Conservation (phyloP, 2,888 invertebrate genomes). For the Camptogramma bilineatum region DNA sequence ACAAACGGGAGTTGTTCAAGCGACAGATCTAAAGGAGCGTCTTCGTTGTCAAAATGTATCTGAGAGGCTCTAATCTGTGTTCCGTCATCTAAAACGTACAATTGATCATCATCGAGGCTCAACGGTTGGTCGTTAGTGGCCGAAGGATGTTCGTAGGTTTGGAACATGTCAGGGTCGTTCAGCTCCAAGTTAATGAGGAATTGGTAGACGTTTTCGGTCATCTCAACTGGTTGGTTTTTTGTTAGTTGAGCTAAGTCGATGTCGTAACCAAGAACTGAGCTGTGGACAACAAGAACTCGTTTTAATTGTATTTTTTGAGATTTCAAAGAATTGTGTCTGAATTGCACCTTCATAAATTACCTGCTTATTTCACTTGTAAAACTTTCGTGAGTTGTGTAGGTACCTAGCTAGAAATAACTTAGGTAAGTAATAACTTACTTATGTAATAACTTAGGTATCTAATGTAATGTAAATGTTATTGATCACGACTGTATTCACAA, state of each 20-base stretch:
- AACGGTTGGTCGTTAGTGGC: slow-evolving; percentile 20
- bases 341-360: no score
- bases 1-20: slow-evolving; percentile 75
- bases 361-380: no score
- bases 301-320: no score
- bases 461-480: no score
- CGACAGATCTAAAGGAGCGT: slow-evolving; percentile 68
- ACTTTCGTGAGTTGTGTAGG: no score
- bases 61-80: slow-evolving; percentile 79
- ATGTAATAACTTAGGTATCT: no score
- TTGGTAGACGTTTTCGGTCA: slow-evolving; percentile 74
- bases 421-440: no score
- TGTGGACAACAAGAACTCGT: slow-evolving; percentile 50
- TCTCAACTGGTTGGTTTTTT: slow-evolving; percentile 67
- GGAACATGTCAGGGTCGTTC: slow-evolving; percentile 30
- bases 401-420: no score
- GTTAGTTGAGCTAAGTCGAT: slow-evolving; percentile 75
- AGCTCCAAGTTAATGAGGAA: slow-evolving; percentile 70
- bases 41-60: slow-evolving; percentile 81
- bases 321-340: no score
- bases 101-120: slow-evolving; percentile 55
- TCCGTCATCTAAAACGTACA: slow-evolving; percentile 76
- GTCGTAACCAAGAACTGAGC: slow-evolving; percentile 71
- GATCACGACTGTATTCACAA: no score
- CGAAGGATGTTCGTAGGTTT: slow-evolving; percentile 15